Evolutionary conservation across 2,797 vertebrate species (phyloP), one percentile per base, ranked within the genome.

Genomic region (Leucoraja ocellata): DNA sequence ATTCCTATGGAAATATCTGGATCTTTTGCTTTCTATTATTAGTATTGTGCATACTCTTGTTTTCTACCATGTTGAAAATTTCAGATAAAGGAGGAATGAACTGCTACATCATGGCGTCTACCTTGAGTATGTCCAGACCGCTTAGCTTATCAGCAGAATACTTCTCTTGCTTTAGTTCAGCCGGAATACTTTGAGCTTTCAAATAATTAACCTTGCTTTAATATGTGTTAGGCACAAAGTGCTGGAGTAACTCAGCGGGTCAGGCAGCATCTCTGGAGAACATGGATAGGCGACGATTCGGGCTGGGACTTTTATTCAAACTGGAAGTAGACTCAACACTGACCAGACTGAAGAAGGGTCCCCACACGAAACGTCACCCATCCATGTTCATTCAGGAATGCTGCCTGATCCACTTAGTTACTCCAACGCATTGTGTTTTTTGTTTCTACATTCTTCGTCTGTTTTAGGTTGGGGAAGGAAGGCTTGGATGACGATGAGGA

Each of bases 401-500:
- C 46, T 54, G 46, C 46, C 46, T 54, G 46, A 54, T 54, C 46
- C 46, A 54, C 46, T 5, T 54, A 54, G 46, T 54, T 54, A 54
- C 46, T 54, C 4, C 46, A 54, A 4, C 46, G 4, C 46, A 5
- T 54, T 54, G 46, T 54, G 32, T 32, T 32, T 32, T 32, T 54
- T 54, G 46, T 54, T 54, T 54, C 46, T 54, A 54, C 46, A 54
- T 54, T 54, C 46, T 76, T 76, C 4, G 18, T 79, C 25, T 39
- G 18, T 93, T 94, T 93, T 93, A 99, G 98, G 93, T 94, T 98
- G 94, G 97, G 95, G 46, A 97, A 96, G 94, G 96, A 97, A 0
- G 95, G 97, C 28, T 95, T 98, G 1, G 98, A 98, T 1, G 98
- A 99, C 0, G 97, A 98, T 0, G 96, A 97, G 0, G 96, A 97